Conservation (phyloP, 2,797 vertebrate species). For the Myotis planiceps region DNA sequence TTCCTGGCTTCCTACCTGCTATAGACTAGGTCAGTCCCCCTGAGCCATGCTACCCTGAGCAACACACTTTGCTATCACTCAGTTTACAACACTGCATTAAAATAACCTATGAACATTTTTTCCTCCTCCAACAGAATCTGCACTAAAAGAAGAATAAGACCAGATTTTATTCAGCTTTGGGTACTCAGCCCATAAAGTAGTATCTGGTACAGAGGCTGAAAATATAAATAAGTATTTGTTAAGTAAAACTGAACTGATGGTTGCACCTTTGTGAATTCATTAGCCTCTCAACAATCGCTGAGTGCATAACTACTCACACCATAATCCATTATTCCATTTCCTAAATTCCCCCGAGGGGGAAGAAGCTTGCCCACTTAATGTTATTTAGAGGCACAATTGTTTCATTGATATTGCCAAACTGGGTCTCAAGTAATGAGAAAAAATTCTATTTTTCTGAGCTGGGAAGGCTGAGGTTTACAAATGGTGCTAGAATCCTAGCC, state of each 20-base stretch:
- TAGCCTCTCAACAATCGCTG: conserved; percentile 32
- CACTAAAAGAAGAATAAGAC: neutral
- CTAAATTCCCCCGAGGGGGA: neutral
- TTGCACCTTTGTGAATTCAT: conserved; percentile 51
- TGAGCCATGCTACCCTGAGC: neutral
- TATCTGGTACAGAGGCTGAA: neutral
- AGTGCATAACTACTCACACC: neutral
- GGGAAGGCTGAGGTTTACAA: conserved; percentile 48
- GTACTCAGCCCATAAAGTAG: neutral
- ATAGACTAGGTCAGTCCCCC: neutral
- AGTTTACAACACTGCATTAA: neutral
- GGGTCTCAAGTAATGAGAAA: neutral
- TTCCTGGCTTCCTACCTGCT: neutral
- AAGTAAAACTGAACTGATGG: conserved; percentile 26
- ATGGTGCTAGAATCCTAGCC: conserved; percentile 17
- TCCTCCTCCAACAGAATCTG: neutral
- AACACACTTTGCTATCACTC: neutral
- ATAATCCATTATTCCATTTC: conserved; percentile 51
- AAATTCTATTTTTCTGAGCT: neutral
- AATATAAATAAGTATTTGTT: neutral
- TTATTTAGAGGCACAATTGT: neutral
- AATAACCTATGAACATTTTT: neutral
- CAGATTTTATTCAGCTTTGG: neutral
- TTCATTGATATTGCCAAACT: neutral
- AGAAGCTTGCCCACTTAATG: neutral